A percentile compares a stretch with the other conserved stretches of the same genome.
These are phyloP conservation scores for Drosophila leonis DNA, from an alignment of 2,888 invertebrate species.

Conservation along the genomic window DNA sequence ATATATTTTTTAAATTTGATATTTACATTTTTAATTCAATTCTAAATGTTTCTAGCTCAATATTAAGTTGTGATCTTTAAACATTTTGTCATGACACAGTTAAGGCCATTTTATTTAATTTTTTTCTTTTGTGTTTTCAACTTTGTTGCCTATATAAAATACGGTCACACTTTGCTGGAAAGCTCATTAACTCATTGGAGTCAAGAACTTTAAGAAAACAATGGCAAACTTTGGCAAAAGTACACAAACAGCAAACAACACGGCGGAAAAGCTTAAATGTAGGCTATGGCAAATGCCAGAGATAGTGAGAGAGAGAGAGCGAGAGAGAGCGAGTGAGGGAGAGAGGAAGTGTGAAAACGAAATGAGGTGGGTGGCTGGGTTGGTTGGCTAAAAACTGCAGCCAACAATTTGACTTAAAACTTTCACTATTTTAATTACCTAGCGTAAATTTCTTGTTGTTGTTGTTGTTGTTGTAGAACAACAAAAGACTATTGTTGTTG, in stretches of 20 bases:
- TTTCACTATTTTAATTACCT: constrained; percentile 80
- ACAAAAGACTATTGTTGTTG: constrained; percentile 32
- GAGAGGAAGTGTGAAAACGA: not conserved
- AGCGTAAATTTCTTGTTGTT: constrained; percentile 37
- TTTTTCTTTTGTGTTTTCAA: not conserved
- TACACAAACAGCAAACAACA: constrained; percentile 15
- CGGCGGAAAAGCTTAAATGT: constrained; percentile 65
- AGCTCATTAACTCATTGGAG: constrained; percentile 14
- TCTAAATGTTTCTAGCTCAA: not conserved
- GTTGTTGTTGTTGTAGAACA: constrained; percentile 31
- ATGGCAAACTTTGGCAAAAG: constrained; percentile 34
- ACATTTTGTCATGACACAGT: too few species aligned
- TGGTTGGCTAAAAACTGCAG: constrained; percentile 2
- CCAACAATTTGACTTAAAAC: constrained; percentile 55
- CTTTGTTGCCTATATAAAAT: not conserved
- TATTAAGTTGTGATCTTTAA: not conserved
- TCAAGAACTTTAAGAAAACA: constrained; percentile 21
- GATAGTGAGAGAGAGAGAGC: not conserved
- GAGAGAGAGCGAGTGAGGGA: not conserved
- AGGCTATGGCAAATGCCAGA: constrained; percentile 62
- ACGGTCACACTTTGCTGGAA: constrained; percentile 27
- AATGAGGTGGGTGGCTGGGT: not conserved
- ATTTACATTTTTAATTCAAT: not conserved
- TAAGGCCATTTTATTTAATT: too few species aligned
- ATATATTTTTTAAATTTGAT: not conserved